Base-by-base conservation (phyloP, 2,797 vertebrate genomes). In the Melopsittacus undulatus region DNA sequence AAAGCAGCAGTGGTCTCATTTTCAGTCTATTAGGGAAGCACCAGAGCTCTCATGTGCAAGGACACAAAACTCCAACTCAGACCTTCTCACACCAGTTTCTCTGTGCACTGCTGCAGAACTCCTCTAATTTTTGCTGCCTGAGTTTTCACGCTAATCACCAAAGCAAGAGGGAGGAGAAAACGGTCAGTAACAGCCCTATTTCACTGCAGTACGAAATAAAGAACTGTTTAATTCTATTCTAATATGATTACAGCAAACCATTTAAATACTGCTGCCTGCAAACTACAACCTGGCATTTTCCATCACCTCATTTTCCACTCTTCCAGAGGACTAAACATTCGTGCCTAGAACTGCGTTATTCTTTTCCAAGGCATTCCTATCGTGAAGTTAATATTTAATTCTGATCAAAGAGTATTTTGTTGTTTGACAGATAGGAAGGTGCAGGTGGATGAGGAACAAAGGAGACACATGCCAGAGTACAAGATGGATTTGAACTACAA, bases 1-100 rank as follows among this genome's bases (percentile, higher is more conserved):
- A 97, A 97, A 97, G 97, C 97, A 91, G 94, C 97, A 96, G 96
- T 94, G 91, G 92, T 97, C 96, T 98, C 96, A 97, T 98, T 98
- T 98, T 96, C 97, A 97, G 97, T 90, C 93, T 95, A 97, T 98
- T 97, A 97, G 95, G 95, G 94, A 97, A 97, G 93, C 95, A 97
- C 92, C 95, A 97, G 95, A 97, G 96, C 96, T 96, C 97, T 97
- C 97, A 94, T 73, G 49, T 95, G 94, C 96, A 81, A 95, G 95
- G 90, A 86, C 94, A 97, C 95, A 96, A 90, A 97, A 95, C 95
- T 97, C 89, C 95, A 96, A 89, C 93, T 94, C 95, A 69, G 89
- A 92, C 43, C 83, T 89, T 86, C 85, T 92, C 90, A 93, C 87
- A 94, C 66, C 67, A 87, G 78, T 57, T 87, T 68, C 74, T 90